phyloP scores from a whole-genome alignment of 2,797 vertebrate species.

The Cyclura pinguis region DNA sequence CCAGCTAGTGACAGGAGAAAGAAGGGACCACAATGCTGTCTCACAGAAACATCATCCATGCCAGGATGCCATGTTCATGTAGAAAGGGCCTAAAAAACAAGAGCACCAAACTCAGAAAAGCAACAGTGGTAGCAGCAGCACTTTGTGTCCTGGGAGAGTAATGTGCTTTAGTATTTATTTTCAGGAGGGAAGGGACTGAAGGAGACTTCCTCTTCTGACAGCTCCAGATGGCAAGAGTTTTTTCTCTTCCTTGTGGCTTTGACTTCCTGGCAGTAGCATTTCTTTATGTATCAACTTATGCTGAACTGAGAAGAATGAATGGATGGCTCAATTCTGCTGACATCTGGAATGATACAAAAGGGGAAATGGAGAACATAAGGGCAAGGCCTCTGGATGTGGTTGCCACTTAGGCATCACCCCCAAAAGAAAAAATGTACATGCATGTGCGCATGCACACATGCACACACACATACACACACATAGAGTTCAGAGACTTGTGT shows the following conservation, averaged over 20 bases:
- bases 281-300: constrained; percentile 31
- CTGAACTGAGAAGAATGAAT: constrained; percentile 20
- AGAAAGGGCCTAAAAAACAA: background rate
- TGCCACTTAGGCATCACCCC: background rate
- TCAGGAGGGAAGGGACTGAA: constrained; percentile 8
- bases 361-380: background rate
- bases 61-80: too few species aligned
- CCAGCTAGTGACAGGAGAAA: too few species aligned
- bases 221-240: constrained; percentile 67
- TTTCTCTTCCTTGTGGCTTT: constrained; percentile 37
- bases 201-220: constrained; percentile 53
- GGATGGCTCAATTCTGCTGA: background rate
- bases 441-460: too few species aligned
- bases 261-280: constrained; percentile 27
- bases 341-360: constrained; percentile 46
- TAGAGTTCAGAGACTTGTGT: background rate
- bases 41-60: too few species aligned
- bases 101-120: constrained; percentile 14
- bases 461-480: background rate
- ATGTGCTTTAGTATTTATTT: constrained; percentile 48
- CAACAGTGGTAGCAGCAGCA: rapidly evolving
- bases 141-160: constrained; percentile 35
- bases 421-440: background rate
- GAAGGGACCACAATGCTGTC: too few species aligned
- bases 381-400: background rate